phyloP scores from a whole-genome alignment of 2,113 vertebrate genomes.

The Mixornis gularis region DNA sequence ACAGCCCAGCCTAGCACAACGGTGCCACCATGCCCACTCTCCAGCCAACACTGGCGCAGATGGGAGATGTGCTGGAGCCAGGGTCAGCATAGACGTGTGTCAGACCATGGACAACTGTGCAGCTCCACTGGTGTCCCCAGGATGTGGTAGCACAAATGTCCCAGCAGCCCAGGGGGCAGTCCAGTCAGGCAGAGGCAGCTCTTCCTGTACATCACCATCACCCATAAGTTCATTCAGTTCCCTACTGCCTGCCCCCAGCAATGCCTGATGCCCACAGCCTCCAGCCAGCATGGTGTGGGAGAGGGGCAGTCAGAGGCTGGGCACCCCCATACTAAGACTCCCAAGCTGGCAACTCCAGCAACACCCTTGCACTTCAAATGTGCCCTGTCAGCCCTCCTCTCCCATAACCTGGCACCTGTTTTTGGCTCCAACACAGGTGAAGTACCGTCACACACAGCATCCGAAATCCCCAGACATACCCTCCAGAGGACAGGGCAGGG shows the following conservation, averaged over 20 bases:
- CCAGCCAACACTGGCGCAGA: not conserved
- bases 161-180: rapidly evolving
- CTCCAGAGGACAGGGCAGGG: not conserved
- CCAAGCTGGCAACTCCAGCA: not conserved
- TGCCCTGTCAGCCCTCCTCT: not conserved
- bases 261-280: rapidly evolving
- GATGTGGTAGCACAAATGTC: rapidly evolving
- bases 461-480: not conserved
- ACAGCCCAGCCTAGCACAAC: rapidly evolving
- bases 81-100: rapidly evolving
- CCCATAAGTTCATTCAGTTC: rapidly evolving
- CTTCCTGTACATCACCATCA: rapidly evolving
- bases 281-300: rapidly evolving
- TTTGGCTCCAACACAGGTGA: rapidly evolving
- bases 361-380: not conserved
- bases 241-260: not conserved
- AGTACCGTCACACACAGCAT: not conserved
- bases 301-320: not conserved
- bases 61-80: not conserved
- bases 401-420: not conserved
- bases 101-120: not conserved
- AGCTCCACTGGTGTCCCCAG: rapidly evolving
- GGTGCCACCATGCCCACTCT: rapidly evolving
- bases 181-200: not conserved
- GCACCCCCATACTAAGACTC: not conserved